Conservation (phyloP, 2,888 invertebrate species). For the Papilio gigon region DNA sequence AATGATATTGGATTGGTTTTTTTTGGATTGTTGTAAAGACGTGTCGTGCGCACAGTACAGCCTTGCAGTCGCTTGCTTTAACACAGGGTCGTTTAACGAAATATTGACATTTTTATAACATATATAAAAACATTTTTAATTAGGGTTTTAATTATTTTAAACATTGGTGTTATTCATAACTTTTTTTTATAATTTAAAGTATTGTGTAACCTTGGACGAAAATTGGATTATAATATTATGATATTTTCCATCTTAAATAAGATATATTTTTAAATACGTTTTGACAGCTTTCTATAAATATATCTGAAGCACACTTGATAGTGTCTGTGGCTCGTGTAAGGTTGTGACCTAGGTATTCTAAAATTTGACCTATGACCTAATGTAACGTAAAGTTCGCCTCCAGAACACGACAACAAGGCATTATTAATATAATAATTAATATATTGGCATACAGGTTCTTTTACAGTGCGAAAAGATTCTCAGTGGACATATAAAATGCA, state of each 20-base stretch:
- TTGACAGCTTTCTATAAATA: no score
- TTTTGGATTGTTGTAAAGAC: background rate
- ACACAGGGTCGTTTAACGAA: background rate
- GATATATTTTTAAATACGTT: no score
- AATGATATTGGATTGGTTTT: background rate
- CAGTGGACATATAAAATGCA: conserved; percentile 20
- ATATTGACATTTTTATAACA: background rate
- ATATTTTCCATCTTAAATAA: no score
- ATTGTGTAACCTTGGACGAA: no score
- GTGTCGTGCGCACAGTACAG: background rate
- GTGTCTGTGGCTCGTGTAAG: background rate
- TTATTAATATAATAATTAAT: background rate
- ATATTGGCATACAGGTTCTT: background rate
- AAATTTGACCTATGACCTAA: conserved; percentile 8
- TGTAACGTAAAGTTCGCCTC: conserved; percentile 1
- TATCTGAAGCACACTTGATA: no score
- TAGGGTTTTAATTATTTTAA: no score
- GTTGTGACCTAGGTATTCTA: conserved; percentile 7
- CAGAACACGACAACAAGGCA: background rate
- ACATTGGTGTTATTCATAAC: no score
- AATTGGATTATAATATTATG: no score
- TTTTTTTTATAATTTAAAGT: no score
- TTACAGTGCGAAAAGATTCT: conserved; percentile 9
- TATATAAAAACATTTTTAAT: no score
- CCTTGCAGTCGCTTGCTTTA: background rate